Evolutionary conservation across 2,888 invertebrate species (phyloP), one percentile per base, ranked within the genome.

Genomic region (Tenthredo mesomela): DNA sequence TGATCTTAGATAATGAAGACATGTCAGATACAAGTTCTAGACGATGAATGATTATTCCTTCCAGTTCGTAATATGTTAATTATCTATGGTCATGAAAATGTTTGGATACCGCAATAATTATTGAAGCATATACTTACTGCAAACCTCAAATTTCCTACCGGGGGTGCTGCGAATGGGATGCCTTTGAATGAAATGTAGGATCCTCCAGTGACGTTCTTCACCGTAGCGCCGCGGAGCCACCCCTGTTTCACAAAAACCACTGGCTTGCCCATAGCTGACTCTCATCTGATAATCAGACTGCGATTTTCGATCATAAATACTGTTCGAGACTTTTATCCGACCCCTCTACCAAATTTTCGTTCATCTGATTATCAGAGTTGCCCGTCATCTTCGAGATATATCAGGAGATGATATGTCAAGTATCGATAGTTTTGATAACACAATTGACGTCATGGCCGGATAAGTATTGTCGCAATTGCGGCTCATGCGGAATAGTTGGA

Each of bases 141-240:
- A 61, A 93, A 94, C 87, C 94, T 89, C 1, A 93, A 89, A 15
- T 91, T 85, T 0, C 91, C 93, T 15, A 93, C 50, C 0, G 94
- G 94, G 5, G 94, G 92, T 71, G 91, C 90, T 3, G 93, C 94
- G 73, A 91, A 93, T 0, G 93, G 93, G 82, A 94, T 92, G 2
- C 92, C 93, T 70, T 88, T 88, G 70, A 93, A 94, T 40, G 91
- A 90, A 5, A 91, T 88, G 85, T 90, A 93, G n/a, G 88, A 85
- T 1, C 86, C 86, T 3, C 92, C 92, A 1, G 88, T 82, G 21
- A 90, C 85, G 77, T 89, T 89, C 85, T 88, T 86, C 9, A 86
- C 43, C 12, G 87, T 85, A 2, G 85, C 87, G 6, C 94, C 94
- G 85, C 87, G 89, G 2, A 94, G 73, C 61, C 87, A 87, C 4